A percentile compares a stretch with the other conserved stretches of the same genome.
Evolutionary conservation across 2,888 invertebrate genomes (phyloP).

Genomic region (Drosophila hamatofila): DNA sequence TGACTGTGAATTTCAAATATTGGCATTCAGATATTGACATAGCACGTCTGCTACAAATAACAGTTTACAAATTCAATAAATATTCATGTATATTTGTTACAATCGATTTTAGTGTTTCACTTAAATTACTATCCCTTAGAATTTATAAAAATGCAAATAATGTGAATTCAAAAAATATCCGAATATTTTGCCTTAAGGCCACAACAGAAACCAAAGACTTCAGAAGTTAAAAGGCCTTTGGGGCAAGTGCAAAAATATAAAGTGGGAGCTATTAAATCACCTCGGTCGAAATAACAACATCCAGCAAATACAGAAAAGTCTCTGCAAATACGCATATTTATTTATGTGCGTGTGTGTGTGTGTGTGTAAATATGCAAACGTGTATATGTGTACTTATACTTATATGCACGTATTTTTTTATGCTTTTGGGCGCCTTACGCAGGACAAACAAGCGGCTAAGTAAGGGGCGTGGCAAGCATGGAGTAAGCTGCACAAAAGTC

Average conservation of each 20-base stretch:
- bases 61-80: not conserved
- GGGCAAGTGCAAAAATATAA: conserved; percentile 30
- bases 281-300: conserved; percentile 46
- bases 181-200: not conserved
- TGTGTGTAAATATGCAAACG: not conserved
- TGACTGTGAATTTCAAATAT: not conserved
- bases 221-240: not conserved
- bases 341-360: conserved; percentile 8
- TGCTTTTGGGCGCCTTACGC: conserved; percentile 8
- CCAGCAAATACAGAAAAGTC: conserved; percentile 20
- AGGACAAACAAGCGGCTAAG: conserved; percentile 3
- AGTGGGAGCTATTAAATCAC: conserved; percentile 56
- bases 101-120: not conserved
- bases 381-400: not conserved
- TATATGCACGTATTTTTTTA: not conserved
- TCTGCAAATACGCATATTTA: conserved; percentile 18
- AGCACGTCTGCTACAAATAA: not conserved
- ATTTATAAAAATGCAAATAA: not conserved
- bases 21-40: not conserved
- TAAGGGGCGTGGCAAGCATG: conserved; percentile 16
- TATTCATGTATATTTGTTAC: not conserved
- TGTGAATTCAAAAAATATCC: not conserved
- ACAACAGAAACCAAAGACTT: conserved; percentile 3
- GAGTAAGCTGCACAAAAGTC: conserved; percentile 62
- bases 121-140: not conserved